These are phyloP conservation scores for Diachrysia chrysitis DNA, from an alignment of 2,888 invertebrate genomes.

Conservation along the genomic window DNA sequence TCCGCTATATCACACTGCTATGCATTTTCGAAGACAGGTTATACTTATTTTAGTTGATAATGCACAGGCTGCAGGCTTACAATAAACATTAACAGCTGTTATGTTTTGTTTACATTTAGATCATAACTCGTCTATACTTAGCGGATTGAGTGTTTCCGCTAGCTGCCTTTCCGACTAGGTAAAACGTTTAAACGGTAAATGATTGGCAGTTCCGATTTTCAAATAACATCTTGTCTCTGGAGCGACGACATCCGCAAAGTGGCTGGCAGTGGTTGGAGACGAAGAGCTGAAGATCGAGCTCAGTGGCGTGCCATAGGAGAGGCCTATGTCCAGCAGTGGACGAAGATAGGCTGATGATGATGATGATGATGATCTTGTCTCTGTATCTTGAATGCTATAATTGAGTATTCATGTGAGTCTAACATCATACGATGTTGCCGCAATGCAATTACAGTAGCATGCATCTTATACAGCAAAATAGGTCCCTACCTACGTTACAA, in stretches of 20 bases:
- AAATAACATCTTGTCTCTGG: no score
- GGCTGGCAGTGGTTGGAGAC: no score
- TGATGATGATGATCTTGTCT: no score
- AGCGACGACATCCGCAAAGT: no score
- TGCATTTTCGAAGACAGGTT: not conserved
- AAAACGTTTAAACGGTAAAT: conserved; percentile 1
- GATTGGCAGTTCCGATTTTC: conserved; percentile 4
- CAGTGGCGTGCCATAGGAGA: no score
- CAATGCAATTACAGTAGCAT: not conserved
- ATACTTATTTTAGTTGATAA: no score
- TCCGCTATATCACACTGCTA: not conserved
- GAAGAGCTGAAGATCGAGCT: no score
- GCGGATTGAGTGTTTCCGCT: not conserved
- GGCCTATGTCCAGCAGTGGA: no score
- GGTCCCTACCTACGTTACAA: no score
- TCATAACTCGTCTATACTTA: conserved; percentile 8
- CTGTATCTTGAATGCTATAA: not conserved
- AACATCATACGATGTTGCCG: not conserved
- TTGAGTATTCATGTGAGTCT: not conserved
- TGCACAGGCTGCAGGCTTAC: not conserved
- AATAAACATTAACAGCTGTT: conserved; percentile 8
- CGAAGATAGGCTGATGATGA: no score
- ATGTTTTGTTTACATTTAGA: conserved; percentile 2
- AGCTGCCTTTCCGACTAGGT: not conserved
- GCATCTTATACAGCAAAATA: not conserved